phyloP scores from a whole-genome alignment of 2,797 vertebrate genomes.

The Ctenopoma kingsleyae region DNA sequence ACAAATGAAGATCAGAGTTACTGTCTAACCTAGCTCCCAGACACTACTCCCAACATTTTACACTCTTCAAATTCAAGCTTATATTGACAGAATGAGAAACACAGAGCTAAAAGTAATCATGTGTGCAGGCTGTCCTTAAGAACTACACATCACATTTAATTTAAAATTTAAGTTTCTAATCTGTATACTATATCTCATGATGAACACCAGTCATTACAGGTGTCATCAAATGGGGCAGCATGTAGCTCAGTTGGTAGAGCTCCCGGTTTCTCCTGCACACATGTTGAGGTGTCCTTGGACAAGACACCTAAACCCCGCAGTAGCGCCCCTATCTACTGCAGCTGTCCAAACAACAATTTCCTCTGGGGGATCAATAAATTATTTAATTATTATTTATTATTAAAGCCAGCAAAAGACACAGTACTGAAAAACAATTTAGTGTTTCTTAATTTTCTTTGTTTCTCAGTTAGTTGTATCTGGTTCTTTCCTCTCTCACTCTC shows the following conservation, averaged over 20 bases:
- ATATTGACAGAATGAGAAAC: neutral
- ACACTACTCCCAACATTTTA: conserved; percentile 32
- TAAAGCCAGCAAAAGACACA: neutral
- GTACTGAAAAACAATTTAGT: neutral
- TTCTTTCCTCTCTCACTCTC: neutral
- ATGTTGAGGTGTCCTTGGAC: too few relatives aligned
- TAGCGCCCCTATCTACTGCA: too few relatives aligned
- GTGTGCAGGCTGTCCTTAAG: neutral
- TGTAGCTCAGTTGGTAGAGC: too few relatives aligned
- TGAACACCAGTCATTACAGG: neutral
- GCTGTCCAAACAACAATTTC: too few relatives aligned
- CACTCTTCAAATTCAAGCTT: too few relatives aligned
- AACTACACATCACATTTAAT: neutral
- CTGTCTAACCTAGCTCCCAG: conserved; percentile 41
- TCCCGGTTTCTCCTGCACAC: too few relatives aligned
- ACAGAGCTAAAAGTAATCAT: conserved; percentile 17
- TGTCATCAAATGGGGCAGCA: neutral
- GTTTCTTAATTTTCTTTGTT: neutral
- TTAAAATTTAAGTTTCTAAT: conserved; percentile 4
- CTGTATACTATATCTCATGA: neutral
- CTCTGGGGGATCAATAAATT: too few relatives aligned
- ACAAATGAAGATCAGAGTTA: conserved; percentile 48
- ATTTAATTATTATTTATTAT: too few relatives aligned
- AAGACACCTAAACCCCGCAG: too few relatives aligned
- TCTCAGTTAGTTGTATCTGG: neutral